phyloP scores from a whole-genome alignment of 1,140 invertebrate genomes.

The Pseudomyrmex concolor region DNA sequence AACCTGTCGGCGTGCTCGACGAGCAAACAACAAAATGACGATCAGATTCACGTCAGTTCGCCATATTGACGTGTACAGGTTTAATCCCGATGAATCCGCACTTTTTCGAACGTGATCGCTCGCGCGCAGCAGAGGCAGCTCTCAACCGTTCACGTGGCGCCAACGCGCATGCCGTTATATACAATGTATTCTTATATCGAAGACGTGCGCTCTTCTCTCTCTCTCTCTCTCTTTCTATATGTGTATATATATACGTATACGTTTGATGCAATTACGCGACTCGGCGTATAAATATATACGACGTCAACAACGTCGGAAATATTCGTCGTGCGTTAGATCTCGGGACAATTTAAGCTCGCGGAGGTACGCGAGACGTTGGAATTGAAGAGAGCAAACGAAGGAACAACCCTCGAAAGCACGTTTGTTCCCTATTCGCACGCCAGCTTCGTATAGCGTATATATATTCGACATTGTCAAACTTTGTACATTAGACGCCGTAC shows the following conservation, averaged over 20 bases:
- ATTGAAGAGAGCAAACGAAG: constrained; percentile 27
- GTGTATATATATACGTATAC: too few species aligned
- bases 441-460: not conserved
- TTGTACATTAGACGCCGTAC: constrained; percentile 31
- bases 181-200: constrained; percentile 38
- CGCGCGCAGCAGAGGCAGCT: too few species aligned
- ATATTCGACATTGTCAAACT: constrained; percentile 55
- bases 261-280: constrained; percentile 33
- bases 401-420: constrained; percentile 20
- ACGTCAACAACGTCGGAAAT: constrained; percentile 42
- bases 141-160: constrained; percentile 3
- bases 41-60: not conserved
- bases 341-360: constrained; percentile 31
- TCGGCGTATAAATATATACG: constrained; percentile 8
- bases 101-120: not conserved
- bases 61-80: not conserved
- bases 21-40: constrained; percentile 5
- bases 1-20: not conserved
- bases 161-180: constrained; percentile 12
- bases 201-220: not conserved
- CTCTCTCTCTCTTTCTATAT: not conserved
- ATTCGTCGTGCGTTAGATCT: constrained; percentile 15
- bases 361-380: not conserved
- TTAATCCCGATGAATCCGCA: constrained; percentile 15
- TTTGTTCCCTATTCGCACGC: not conserved